Percentiles rank a stretch among this genome's conserved stretches.
Evolutionary conservation across 2,888 invertebrate species (phyloP).

Genomic region (Cryptophagus acutangulus): DNA sequence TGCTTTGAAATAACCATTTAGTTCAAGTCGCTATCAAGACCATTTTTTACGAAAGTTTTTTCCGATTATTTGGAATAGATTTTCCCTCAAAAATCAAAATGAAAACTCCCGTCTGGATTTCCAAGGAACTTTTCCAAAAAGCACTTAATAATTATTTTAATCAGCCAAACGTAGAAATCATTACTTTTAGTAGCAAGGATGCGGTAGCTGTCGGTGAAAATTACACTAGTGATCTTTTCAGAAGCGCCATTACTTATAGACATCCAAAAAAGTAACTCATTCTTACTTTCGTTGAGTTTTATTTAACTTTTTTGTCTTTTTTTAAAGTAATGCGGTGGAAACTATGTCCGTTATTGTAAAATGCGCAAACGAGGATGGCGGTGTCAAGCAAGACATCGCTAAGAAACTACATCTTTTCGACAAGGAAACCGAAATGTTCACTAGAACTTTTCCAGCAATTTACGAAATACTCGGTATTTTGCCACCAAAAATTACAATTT

Average conservation of each 20-base stretch:
- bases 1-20: background rate
- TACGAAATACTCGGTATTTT: constrained; percentile 43
- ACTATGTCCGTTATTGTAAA: constrained; percentile 39
- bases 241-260: constrained; percentile 29
- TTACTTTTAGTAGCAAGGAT: constrained; percentile 29
- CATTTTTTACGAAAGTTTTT: background rate
- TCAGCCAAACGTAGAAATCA: constrained; percentile 27
- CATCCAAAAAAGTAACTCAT: constrained; percentile 18
- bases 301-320: constrained; percentile 1
- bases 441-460: constrained; percentile 46
- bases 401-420: constrained; percentile 48
- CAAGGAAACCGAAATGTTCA: constrained; percentile 48
- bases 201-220: constrained; percentile 39
- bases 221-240: constrained; percentile 38
- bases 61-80: constrained; percentile 1
- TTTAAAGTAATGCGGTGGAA: constrained; percentile 27
- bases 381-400: constrained; percentile 46
- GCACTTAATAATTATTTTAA: constrained; percentile 29
- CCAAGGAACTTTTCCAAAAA: constrained; percentile 33
- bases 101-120: constrained; percentile 35
- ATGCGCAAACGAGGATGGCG: constrained; percentile 36
- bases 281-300: background rate
- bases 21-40: background rate
- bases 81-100: constrained; percentile 18
- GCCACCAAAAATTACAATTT: background rate